Percentiles rank a stretch among this genome's conserved stretches.
Evolutionary conservation across 1,140 invertebrate genomes (phyloP).

Genomic region (Lepidurus packardi): DNA sequence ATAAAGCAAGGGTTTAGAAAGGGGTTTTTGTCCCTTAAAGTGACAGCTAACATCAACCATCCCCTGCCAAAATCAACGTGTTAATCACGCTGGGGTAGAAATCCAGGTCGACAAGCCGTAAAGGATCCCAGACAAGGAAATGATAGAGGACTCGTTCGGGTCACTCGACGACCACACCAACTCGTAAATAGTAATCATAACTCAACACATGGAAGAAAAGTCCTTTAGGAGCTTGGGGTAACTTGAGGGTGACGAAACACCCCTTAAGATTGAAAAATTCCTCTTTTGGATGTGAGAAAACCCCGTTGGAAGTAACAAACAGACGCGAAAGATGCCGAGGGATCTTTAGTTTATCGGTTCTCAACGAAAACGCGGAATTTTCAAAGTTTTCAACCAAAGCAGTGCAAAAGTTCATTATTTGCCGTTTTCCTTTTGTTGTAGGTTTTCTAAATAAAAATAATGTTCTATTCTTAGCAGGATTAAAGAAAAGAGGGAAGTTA

Average conservation of each 20-base stretch:
- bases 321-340: not conserved
- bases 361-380: not conserved
- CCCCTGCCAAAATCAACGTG: not conserved
- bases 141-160: not conserved
- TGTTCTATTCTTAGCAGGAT: not conserved
- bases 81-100: not conserved
- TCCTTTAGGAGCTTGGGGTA: not conserved
- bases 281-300: not conserved
- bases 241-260: not conserved
- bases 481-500: not conserved
- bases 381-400: no score
- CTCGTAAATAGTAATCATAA: slow-evolving; percentile 3
- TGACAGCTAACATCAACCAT: not conserved
- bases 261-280: not conserved
- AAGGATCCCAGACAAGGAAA: not conserved
- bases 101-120: slow-evolving; percentile 6
- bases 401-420: no score
- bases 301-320: not conserved
- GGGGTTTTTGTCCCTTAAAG: not conserved
- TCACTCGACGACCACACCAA: not conserved
- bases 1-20: not conserved
- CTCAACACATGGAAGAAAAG: not conserved
- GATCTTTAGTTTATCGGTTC: not conserved
- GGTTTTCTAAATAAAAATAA: no score
- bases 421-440: no score